Base-by-base conservation (phyloP, 2,113 vertebrate genomes). In the Orientallactaga bullata region DNA sequence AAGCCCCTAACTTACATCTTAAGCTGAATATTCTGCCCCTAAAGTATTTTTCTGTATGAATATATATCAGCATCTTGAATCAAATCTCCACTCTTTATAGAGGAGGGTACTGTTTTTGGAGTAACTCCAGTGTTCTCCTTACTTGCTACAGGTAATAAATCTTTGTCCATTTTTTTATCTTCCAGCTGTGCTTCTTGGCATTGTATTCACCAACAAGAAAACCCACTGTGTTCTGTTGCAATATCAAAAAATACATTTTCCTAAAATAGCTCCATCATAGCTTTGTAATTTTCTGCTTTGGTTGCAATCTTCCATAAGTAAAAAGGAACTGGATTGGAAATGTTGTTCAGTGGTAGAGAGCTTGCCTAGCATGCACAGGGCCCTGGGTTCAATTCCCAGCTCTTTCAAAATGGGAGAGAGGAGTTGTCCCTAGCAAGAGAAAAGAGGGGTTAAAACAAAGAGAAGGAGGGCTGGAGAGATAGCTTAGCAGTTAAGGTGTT, bases 261-360 rank as follows among this genome's bases (percentile, higher is more conserved):
- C 82, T 32, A 10, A 80, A 88, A 77, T 61, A 80, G 11, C 65
- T 84, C 73, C 32, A 92, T 88, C 82, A 65, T 37, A 73, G 68
- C 35, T 88, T 81, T 81, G 26, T 39, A 47, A 47, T 24, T 91
- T 89, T 91, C 78, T 80, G 37, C 66, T 66, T 92, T 73, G 71
- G 60, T 37, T 10, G 3, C 47, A 35, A 11, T 88, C 66, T 85
- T 78, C 71, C 74, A 26, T 74, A 86, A 91, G 76, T 66, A 76
- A 66, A 88, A 72, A 4, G 12, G 28, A 24, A 30, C 51, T 30
- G 39, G 24, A 47, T 2, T 74, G 55, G 58, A 30, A 63, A 51
- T 51, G 69, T 5, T 47, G 58, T 28, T 90, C 69, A 51, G 11
- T 9, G 69, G 58, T 51, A 47, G 51, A 47, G 37, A 9, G 9